Base-by-base conservation (phyloP, 2,888 invertebrate genomes). In the Acronicta aceris region DNA sequence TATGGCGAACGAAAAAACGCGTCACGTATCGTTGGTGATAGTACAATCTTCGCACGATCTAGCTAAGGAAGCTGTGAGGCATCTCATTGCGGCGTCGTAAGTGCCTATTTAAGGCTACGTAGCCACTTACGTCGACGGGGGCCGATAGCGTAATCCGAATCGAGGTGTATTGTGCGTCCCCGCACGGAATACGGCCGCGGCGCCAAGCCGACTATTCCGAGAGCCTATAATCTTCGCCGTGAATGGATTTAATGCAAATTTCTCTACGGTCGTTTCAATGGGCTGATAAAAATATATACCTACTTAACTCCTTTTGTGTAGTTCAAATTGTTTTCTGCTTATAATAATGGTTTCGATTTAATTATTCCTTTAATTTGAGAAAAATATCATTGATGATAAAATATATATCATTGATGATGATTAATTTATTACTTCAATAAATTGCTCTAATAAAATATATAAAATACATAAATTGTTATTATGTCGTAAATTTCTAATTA, bases 191-290 rank as follows among this genome's bases (percentile, higher is more conserved):
- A 83, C 76, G 55, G 67, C 71, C 68, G 68, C 56, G 76, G 83
- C 84, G 81, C 83, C 83, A 75, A 83, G 82, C 83, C 81, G 87
- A 86, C 86, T 90, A 88, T 87, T 88, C 85, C 74, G 79, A 77
- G 81, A 82, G 82, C 82, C 89, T 87, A 88, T 91, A 90, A 91
- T 89, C 88, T 88, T 86, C 82, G 76, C 84, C 85, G 87, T 89
- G 90, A 91, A 90, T 89, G 89, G 90, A 89, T 90, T 91, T 89
- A 89, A 91, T 91, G 91, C 89, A 91, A 91, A 91, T 91, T 86
- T 78, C 81, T 81, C 83, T 65, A 78, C 81, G 78, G 81, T 82
- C 84, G 84, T 85, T 84, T 86, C 82, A 87, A 89, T 86, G 82
- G 82, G 82, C 85, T 83, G 86, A 89, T 89, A 89, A 89, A 88